Evolutionary conservation across 2,113 vertebrate genomes (phyloP).

Genomic region (Salvelinus fontinalis): DNA sequence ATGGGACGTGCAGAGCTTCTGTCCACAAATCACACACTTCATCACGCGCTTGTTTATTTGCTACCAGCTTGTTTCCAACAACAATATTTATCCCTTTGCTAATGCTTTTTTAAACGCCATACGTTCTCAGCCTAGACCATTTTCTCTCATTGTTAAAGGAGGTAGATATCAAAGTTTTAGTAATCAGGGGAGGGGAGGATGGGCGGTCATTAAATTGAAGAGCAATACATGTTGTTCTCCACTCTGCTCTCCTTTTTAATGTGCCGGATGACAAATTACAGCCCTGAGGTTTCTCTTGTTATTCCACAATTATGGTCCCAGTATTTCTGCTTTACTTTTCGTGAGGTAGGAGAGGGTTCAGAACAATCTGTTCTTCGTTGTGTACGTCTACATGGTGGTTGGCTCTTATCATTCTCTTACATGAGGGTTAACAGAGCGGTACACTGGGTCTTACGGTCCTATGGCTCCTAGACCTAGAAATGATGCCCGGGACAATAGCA

Average conservation of each 20-base stretch:
- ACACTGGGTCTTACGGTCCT: too few relatives aligned
- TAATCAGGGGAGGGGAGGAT: constrained; percentile 13
- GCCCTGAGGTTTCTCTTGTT: constrained; percentile 49
- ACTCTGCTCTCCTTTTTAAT: constrained; percentile 40
- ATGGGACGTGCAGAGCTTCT: background rate
- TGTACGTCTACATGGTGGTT: background rate
- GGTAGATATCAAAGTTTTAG: constrained; percentile 37
- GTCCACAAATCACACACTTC: constrained; percentile 23
- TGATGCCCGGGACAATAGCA: too few relatives aligned
- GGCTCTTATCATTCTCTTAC: background rate
- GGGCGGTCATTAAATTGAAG: constrained; percentile 55
- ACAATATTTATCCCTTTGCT: constrained; percentile 29
- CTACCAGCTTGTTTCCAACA: constrained; percentile 30
- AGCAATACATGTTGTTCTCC: constrained; percentile 49
- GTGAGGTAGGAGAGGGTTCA: background rate
- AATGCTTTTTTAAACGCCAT: constrained; percentile 17
- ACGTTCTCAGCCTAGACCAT: constrained; percentile 48
- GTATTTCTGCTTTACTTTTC: constrained; percentile 21
- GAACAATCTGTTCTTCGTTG: background rate
- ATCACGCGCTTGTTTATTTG: constrained; percentile 37
- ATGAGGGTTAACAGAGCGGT: background rate
- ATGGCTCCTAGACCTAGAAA: too few relatives aligned
- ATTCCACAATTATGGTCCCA: constrained; percentile 47
- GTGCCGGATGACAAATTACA: constrained; percentile 53
- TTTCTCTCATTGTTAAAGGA: constrained; percentile 35